Evolutionary conservation across 2,113 vertebrate genomes (phyloP), one percentile per base, ranked within the genome.

Genomic region (Nerophis ophidion): DNA sequence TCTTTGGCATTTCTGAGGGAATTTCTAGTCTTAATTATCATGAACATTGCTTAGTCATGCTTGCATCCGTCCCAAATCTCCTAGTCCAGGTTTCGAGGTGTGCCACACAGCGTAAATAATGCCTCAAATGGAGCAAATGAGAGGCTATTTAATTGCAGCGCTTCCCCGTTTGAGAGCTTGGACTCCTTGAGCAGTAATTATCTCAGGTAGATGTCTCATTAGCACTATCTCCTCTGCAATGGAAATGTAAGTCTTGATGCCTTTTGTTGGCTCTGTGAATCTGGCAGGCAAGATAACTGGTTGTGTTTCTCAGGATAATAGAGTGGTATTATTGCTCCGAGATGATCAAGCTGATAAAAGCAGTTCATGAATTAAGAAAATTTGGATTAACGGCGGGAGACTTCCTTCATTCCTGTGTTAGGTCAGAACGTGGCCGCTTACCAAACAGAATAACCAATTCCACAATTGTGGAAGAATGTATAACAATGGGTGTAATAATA

Each of bases 181-280:
- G 71, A 79, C 12, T 69, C 77, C 68, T 77, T 75, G 57, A 86
- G 80, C 74, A 76, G 74, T 80, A 84, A 86, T 88, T 86, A 86
- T 84, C 80, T 81, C 81, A 85, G 81, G 85, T 83, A 84, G 82
- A 66, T 74, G 82, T 84, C 82, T 86, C 87, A 87, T 86, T 83
- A 86, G 62, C 50, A 10, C 54, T 68, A n/a, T n/a, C 70, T 67
- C 66, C 68, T 79, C 59, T 61, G 75, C 60, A 54, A 77, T 71
- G 77, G 63, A 81, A 81, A 86, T 71, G 68, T 40, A 42, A 64
- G 52, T 51, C 33, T 79, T 7, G 9, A 35, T n/a, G 72, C 63
- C 55, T 5, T 12, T 59, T 15, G 75, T 38, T 4, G 40, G 68
- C 58, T 63, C 50, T 78, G 63, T 66, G 72, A 53, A 56, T 53